Base-by-base conservation (phyloP, 2,888 invertebrate species). In the Linhomoeus sp. region DNA sequence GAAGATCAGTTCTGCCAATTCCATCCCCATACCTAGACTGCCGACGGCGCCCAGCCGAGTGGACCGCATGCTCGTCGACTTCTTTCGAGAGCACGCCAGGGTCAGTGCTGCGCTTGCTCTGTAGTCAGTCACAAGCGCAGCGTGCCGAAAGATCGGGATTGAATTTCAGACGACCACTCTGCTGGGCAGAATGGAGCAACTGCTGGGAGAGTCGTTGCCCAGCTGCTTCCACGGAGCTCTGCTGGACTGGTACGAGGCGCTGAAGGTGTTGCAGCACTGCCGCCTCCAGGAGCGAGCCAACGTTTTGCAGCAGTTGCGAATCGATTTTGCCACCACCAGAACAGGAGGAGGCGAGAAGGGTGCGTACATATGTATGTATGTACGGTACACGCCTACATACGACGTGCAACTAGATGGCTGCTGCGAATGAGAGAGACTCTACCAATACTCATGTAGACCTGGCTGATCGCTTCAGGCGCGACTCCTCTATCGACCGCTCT, bases 11-110 rank as follows among this genome's bases (percentile, higher is more conserved):
- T 80, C 80, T 19, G 76, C 78, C 41, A 82, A 82, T 62, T 79
- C 77, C 51, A 73, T 77, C 51, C 76, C 76, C 12, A 75, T 81
- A 51, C 81, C 81, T n/a, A 70, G 81, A 1, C 71, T 81, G 48
- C 79, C 80, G 44, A 76, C 78, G 2, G 79, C 77, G 57, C 80
- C 81, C 1, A 78, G 80, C 0, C 67, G 81, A 33, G 79, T 81
- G 2, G 82, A 82, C 62, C 67, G 81, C 35, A 74, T 82, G 24
- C 77, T 81, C 24, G 79, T 82, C 2, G 82, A 82, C 60, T 80
- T 80, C 68, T 73, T 80, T 48, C 65, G 81, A 52, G 82, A 82
- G 60, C 79, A 80, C 61, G 74, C 75, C 17, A 66, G 72, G 58
- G 72, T 73, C 55, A 56, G 64, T 40, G 19, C 2, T 23, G 5